phyloP scores from a whole-genome alignment of 2,113 vertebrate genomes.

The Pyrgilauda ruficollis region DNA sequence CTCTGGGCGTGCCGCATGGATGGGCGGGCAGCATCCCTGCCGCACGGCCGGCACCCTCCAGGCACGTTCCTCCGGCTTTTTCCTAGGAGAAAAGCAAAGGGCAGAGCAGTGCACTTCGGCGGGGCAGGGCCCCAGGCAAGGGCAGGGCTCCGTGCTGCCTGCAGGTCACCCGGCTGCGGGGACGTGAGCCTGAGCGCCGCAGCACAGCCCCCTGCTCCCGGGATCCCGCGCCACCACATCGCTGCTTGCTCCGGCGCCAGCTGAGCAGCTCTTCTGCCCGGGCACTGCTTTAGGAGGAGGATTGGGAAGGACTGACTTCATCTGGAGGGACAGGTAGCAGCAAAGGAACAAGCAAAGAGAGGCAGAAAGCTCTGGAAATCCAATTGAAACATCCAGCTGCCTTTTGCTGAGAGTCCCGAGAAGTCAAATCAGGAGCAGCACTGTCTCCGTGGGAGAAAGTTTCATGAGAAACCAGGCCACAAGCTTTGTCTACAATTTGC shows the following conservation, averaged over 20 bases:
- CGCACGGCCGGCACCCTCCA: rapidly evolving
- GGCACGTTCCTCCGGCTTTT: not conserved
- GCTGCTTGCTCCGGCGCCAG: rapidly evolving
- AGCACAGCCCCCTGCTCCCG: rapidly evolving
- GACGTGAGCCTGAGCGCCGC: not conserved
- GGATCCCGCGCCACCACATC: rapidly evolving
- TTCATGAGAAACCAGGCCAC: not conserved
- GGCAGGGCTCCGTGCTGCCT: rapidly evolving
- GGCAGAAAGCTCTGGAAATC: not conserved
- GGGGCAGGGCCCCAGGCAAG: not conserved
- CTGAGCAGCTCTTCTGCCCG: not conserved
- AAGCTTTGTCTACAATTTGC: not conserved
- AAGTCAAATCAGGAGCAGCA: not conserved
- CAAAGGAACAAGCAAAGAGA: not conserved
- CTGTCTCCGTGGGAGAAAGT: not conserved
- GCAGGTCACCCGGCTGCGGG: not conserved
- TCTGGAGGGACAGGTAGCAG: not conserved
- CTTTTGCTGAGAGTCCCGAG: not conserved
- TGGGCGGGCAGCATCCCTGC: too few relatives aligned
- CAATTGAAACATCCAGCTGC: not conserved
- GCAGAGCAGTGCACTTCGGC: rapidly evolving
- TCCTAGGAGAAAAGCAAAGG: not conserved
- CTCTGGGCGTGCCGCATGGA: rapidly evolving
- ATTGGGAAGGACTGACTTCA: not conserved
- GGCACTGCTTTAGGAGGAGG: rapidly evolving